Percentiles rank a stretch among this genome's conserved stretches.
Evolutionary conservation across 2,113 vertebrate species (phyloP).

Genomic region (Dissostichus mawsoni): DNA sequence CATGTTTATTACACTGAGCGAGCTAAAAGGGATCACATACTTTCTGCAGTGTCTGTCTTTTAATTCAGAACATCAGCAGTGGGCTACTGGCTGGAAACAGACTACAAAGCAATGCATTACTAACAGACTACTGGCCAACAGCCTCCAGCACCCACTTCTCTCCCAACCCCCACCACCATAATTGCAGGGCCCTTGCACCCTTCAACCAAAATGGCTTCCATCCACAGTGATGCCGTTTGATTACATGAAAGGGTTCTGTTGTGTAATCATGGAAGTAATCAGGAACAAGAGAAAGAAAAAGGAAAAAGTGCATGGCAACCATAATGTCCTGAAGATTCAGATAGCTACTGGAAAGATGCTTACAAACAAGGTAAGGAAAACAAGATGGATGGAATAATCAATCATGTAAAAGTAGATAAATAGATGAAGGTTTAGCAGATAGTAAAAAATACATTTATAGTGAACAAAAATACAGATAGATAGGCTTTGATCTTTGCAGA

Average conservation of each 20-base stretch:
- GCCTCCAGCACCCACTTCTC: constrained; percentile 47
- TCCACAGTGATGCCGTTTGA: constrained; percentile 43
- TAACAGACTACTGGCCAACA: constrained; percentile 48
- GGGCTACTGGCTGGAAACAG: constrained; percentile 27
- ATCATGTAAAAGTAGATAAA: background rate
- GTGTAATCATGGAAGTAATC: constrained; percentile 26
- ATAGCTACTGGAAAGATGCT: background rate
- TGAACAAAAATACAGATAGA: background rate
- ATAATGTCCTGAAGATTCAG: background rate
- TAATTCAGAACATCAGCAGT: constrained; percentile 7
- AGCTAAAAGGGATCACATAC: background rate
- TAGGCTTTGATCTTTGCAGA: background rate
- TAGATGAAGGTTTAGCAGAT: background rate
- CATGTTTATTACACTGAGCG: background rate
- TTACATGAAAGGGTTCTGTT: constrained; percentile 31
- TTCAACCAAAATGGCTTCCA: constrained; percentile 65
- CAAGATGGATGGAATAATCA: background rate
- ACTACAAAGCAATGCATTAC: constrained; percentile 52
- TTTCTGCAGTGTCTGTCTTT: constrained; percentile 25
- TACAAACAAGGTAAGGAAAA: background rate
- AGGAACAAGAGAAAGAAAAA: constrained; percentile 2
- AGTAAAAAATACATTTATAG: background rate
- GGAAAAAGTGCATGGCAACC: background rate
- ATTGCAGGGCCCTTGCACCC: constrained; percentile 48
- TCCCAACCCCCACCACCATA: constrained; percentile 45